Evolutionary conservation across 2,113 vertebrate species (phyloP).

Genomic region (Pygoscelis adeliae): DNA sequence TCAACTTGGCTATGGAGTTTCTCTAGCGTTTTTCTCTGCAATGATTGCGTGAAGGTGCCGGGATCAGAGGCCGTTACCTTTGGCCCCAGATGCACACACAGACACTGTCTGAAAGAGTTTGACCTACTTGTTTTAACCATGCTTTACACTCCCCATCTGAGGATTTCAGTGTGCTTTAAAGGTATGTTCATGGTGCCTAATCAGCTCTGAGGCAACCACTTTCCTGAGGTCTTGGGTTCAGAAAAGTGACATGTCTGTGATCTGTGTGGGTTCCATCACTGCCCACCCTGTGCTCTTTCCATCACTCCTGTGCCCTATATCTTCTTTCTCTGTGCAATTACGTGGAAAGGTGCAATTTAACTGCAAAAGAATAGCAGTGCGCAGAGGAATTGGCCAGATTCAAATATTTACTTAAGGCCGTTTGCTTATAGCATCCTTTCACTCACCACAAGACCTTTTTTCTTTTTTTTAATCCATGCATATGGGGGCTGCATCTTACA

Average conservation of each 20-base stretch:
- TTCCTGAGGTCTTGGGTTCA: not conserved
- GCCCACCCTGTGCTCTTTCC: not conserved
- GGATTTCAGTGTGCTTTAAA: not conserved
- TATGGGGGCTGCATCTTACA: not conserved
- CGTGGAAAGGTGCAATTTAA: not conserved
- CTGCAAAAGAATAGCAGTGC: not conserved
- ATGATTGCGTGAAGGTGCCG: not conserved
- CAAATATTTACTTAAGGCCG: not conserved
- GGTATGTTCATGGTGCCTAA: not conserved
- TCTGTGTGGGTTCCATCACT: not conserved
- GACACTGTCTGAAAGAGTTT: not conserved
- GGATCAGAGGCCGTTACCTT: not conserved
- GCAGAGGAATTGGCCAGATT: accelerated
- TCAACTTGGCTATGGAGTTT: not conserved
- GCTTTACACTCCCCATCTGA: not conserved
- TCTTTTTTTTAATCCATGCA: not conserved
- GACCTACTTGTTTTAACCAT: accelerated
- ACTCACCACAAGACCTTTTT: not conserved
- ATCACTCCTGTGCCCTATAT: not conserved
- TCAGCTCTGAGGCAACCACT: not conserved
- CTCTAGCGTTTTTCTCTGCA: not conserved
- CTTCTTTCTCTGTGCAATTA: not conserved
- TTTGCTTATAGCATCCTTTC: not conserved
- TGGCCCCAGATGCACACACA: not conserved
- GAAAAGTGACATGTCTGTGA: not conserved